A percentile compares a stretch with the other conserved stretches of the same genome.
Conservation (phyloP, 2,797 vertebrate species). For the Lepidocolaptes lacrymiger region DNA sequence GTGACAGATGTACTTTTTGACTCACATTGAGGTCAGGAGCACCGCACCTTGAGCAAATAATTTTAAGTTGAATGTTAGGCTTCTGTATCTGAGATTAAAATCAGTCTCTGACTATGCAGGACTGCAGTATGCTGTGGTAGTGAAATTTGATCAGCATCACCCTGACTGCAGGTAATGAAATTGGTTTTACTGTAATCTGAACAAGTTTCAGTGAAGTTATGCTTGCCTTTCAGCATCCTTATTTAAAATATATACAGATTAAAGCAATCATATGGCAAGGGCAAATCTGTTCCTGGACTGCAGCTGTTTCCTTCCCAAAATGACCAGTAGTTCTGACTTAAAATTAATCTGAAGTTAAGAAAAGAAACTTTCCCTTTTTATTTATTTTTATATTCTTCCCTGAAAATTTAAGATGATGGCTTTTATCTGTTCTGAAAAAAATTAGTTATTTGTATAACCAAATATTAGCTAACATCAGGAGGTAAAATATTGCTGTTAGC, state of each 20-base stretch:
- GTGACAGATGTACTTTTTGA: not conserved
- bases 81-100: not conserved
- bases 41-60: not conserved
- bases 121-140: not conserved
- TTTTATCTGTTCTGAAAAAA: not conserved
- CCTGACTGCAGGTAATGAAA: not conserved
- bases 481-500: not conserved
- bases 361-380: not conserved
- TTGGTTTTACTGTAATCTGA: not conserved
- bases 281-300: not conserved
- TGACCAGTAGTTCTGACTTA: not conserved
- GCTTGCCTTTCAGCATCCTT: not conserved
- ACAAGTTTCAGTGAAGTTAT: not conserved
- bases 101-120: not conserved
- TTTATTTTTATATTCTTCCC: not conserved
- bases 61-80: not conserved
- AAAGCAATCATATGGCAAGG: not conserved
- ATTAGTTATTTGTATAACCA: not conserved
- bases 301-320: not conserved
- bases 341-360: not conserved
- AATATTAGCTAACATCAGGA: not conserved
- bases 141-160: not conserved
- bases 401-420: not conserved
- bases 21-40: not conserved
- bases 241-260: not conserved